Conservation (phyloP, 1,140 invertebrate species). For the Lasioglossum baleicum region DNA sequence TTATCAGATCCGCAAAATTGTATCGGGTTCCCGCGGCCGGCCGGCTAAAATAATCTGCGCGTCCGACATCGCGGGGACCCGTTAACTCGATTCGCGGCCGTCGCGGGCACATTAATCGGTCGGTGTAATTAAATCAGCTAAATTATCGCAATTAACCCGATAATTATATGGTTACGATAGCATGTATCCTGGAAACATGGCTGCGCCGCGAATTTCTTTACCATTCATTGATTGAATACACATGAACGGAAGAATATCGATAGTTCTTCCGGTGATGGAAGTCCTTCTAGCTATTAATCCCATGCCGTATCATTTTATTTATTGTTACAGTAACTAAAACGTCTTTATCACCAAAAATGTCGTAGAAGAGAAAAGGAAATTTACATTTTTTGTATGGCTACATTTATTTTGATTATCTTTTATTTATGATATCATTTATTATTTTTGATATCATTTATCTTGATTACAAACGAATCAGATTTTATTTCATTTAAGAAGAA, state of each 20-base stretch:
- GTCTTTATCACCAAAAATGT: too few species aligned
- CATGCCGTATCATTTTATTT: too few species aligned
- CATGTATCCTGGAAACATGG: conserved; percentile 13
- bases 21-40: background rate
- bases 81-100: conserved; percentile 12
- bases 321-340: too few species aligned
- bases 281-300: background rate
- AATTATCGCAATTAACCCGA: conserved; percentile 39
- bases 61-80: background rate
- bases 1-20: conserved; percentile 8
- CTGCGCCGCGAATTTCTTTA: conserved; percentile 23
- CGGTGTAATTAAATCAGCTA: conserved; percentile 39
- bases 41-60: conserved; percentile 1
- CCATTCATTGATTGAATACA: conserved; percentile 21
- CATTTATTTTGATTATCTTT: too few species aligned
- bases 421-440: too few species aligned
- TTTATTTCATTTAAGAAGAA: too few species aligned
- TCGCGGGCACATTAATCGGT: conserved; percentile 17
- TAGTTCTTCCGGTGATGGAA: background rate
- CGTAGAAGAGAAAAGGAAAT: too few species aligned
- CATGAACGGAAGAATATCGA: conserved; percentile 5
- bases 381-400: too few species aligned
- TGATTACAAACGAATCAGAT: too few species aligned
- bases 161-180: conserved; percentile 19
- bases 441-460: too few species aligned